Evolutionary conservation across 1,140 invertebrate genomes (phyloP).

Genomic region (Saccostrea cuccullata): DNA sequence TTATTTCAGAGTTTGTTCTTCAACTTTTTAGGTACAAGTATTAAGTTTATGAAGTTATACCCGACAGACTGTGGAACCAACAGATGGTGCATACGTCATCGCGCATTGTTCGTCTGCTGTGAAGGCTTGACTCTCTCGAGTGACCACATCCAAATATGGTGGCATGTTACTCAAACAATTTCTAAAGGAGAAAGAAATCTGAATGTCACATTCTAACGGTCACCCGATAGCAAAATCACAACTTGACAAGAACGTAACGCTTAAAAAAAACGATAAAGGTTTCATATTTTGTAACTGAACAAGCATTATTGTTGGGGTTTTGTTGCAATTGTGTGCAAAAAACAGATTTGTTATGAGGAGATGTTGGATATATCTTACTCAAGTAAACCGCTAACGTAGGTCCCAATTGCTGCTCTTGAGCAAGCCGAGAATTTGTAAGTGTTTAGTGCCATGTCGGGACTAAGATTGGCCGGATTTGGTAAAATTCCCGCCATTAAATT

Average conservation of each 20-base stretch:
- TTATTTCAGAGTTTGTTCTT: too few relatives aligned
- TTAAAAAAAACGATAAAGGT: too few relatives aligned
- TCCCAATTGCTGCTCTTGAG: constrained; percentile 56
- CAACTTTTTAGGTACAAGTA: too few relatives aligned
- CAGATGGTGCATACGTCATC: constrained; percentile 39
- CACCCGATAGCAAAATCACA: not conserved
- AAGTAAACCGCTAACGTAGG: constrained; percentile 46
- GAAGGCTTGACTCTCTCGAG: not conserved
- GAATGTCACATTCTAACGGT: not conserved
- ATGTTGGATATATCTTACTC: constrained; percentile 45
- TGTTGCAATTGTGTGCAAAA: too few relatives aligned
- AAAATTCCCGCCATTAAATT: constrained; percentile 57
- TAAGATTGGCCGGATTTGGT: constrained; percentile 51
- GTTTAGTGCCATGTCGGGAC: constrained; percentile 49
- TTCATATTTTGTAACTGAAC: too few relatives aligned
- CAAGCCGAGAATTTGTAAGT: constrained; percentile 61
- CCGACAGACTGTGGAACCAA: constrained; percentile 34
- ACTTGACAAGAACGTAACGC: too few relatives aligned
- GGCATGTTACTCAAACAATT: constrained; percentile 42
- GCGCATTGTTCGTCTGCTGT: constrained; percentile 47
- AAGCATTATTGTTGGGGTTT: too few relatives aligned
- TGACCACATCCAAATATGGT: constrained; percentile 27
- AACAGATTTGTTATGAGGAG: not conserved
- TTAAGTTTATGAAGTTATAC: not conserved
- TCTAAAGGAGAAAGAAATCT: constrained; percentile 5